These are phyloP conservation scores for Caranx melampygus DNA, from an alignment of 2,113 vertebrate species.

Conservation along the genomic window DNA sequence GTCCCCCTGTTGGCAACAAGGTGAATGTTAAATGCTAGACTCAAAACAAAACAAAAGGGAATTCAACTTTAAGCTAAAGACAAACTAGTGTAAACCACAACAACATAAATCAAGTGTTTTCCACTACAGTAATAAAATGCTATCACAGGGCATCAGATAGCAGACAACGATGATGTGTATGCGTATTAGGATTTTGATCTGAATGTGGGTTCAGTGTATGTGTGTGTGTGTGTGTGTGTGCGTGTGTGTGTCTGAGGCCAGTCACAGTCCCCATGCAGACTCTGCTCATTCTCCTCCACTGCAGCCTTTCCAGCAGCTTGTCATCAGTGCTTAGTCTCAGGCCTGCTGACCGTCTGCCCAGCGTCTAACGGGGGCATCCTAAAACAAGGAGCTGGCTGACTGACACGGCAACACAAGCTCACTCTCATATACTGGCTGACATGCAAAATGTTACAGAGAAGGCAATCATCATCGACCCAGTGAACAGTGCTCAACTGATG, in stretches of 20 bases:
- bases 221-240: constrained; percentile 23
- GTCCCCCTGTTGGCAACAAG: constrained; percentile 71
- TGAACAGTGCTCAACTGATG: constrained; percentile 26
- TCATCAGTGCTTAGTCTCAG: constrained; percentile 72
- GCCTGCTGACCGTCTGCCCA: constrained; percentile 52
- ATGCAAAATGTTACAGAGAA: constrained; percentile 47
- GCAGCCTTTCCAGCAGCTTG: constrained; percentile 70
- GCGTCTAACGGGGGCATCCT: constrained; percentile 51
- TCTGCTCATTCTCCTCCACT: constrained; percentile 55
- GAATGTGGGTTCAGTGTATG: constrained; percentile 27
- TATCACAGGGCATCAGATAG: constrained; percentile 40
- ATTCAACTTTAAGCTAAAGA: constrained; percentile 16
- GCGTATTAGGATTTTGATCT: constrained; percentile 18
- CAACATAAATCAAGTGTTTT: constrained; percentile 49
- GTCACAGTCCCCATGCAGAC: constrained; percentile 33
- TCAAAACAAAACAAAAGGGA: neutral
- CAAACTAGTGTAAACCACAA: constrained; percentile 34
- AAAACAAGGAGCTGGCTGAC: constrained; percentile 66
- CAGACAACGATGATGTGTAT: constrained; percentile 43
- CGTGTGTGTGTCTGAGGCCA: constrained; percentile 54
- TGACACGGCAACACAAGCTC: constrained; percentile 66
- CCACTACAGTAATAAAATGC: constrained; percentile 39
- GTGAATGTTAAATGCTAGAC: constrained; percentile 35
- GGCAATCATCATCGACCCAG: constrained; percentile 5
- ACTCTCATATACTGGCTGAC: constrained; percentile 43